Base-by-base conservation (phyloP, 2,113 vertebrate species). In the Cheirogaleus medius region DNA sequence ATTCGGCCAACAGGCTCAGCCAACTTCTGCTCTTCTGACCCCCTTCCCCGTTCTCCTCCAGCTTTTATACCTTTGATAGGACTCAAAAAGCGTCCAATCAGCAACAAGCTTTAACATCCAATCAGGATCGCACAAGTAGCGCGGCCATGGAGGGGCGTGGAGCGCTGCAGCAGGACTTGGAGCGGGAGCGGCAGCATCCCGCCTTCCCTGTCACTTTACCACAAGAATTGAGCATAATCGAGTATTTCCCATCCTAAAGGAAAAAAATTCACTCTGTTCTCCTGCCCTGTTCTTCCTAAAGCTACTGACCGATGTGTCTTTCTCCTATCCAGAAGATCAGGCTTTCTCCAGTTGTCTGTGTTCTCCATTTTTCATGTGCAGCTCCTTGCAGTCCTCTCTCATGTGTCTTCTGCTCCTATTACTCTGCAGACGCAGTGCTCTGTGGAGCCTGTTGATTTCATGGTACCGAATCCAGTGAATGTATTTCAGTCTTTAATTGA, bases 401-500 rank as follows among this genome's bases (percentile, higher is more conserved):
- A 3, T 6, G 42, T 8, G 60, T 39, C 82, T 42, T 52, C 21
- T 1, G 9, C 17, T 20, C 73, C 71, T 23, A 2, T 27, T 42
- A 4, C 49, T 20, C 11, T 58, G 1, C 12, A 1, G 58, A 49
- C 23, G 4, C 14, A 4, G 49, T 34, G 0, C 42, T 7, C 66
- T 5, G 3, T 0, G 8, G 37, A 44, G 54, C 66, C 25, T 25
- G 4, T 12, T 13, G 29, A 1, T 5, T 7, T 6, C n/a, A 14
- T 14, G 23, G 2, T 47, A 42, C 27, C 9, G 32, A 9, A 8
- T 32, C 74, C 54, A 27, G 34, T 6, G 63, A 9, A 2, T 17
- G 0, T 0, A 32, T 11, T 34, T 54, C 34, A 3, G 83, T 17
- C 73, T 47, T 20, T 23, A 0, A 3, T 2, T 29, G 71, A 27